Evolutionary conservation across 1,140 invertebrate species (phyloP), one percentile per base, ranked within the genome.

Genomic region (Lepidurus arcticus): DNA sequence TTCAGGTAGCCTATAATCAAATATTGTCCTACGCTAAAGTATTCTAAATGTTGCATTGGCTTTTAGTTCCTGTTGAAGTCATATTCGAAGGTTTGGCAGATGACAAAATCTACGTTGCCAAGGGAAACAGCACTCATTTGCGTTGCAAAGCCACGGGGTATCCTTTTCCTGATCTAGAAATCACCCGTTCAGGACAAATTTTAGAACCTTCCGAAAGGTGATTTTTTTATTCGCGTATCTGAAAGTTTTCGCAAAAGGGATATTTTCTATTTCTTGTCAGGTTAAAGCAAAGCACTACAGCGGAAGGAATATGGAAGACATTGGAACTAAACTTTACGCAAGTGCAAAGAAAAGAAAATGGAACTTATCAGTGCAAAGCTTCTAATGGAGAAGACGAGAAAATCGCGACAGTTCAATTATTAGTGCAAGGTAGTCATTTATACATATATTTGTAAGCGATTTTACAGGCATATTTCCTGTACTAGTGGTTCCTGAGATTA

Each of bases 401-500:
- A 24, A n/a, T 24, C 5, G 24, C 76, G 8, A 43, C 24, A 7
- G 76, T 80, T 45, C 47, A 53, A 13, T 53, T 45, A 76, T n/a
- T 44, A 16, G 73, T 43, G 16, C 73, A 74, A 42, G 73, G 73
- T 65, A 34, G n/a, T 16, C 42, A 73, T n/a, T 34, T 34, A 34
- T 34, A 34, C 34, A 34, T 34, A 2, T 3, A 2, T 34, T 34
- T 34, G 34, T 34, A 34, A 73, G 78, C 73, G 79, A 42, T 65
- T 79, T 45, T 34, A 34, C 34, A 34, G 34, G 34, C 34, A 34
- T 34, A 34, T 34, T 4, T 34, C 34, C 34, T 34, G 34, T 91
- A 78, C 34, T 90, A 81, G 91, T 92, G 81, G 87, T 88, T 80
- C 93, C 93, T 4, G 88, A 90, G 82, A 87, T 94, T 0, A 88